Base-by-base conservation (phyloP, 2,797 vertebrate species). In the Onychomys torridus region DNA sequence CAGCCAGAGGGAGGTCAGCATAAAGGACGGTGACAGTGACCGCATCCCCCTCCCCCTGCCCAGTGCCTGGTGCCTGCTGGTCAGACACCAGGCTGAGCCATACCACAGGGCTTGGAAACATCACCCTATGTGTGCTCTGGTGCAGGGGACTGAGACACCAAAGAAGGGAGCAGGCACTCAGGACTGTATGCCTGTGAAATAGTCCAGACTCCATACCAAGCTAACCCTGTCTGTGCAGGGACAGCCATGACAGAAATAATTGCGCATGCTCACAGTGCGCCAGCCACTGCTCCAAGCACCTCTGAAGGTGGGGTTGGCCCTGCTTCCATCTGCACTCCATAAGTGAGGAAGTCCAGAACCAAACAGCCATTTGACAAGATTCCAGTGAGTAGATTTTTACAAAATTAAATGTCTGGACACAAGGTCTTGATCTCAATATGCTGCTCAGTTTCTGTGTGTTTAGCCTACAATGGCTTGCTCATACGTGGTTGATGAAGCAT, bases 1-100 rank as follows among this genome's bases (percentile, higher is more conserved):
- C 1, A 90, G 71, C 71, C 88, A 89, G 76, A 86, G 40, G 37
- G 69, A 55, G 83, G 63, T 91, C 57, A 21, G 94, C n/a, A 27
- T n/a, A 34, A 65, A 3, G 32, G 29, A 32, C 12, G 12, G 59
- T 67, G 83, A 40, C 76, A 23, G 3, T 11, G n/a, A 86, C 27
- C 9, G 3, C 4, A 32, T 49, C 49, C 10, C 49, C 49, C 49
- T 11, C 14, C 14, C 46, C 76, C 16, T 12, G 40, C 73, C 75
- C 37, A 16, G 13, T 23, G n/a, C 55, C 90, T 79, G 23, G 55
- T 27, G 79, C 37, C 91, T 2, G 55, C 12, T 12, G 25, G 32
- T 83, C 81, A 78, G 91, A 32, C 9, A 57, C 55, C 46, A 3
- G 34, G 89, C 82, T 29, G 46, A 61, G 79, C 29, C 32, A 23